These are phyloP conservation scores for Spinus olivaceus DNA, from an alignment of 2,797 vertebrate species.

Conservation along the genomic window DNA sequence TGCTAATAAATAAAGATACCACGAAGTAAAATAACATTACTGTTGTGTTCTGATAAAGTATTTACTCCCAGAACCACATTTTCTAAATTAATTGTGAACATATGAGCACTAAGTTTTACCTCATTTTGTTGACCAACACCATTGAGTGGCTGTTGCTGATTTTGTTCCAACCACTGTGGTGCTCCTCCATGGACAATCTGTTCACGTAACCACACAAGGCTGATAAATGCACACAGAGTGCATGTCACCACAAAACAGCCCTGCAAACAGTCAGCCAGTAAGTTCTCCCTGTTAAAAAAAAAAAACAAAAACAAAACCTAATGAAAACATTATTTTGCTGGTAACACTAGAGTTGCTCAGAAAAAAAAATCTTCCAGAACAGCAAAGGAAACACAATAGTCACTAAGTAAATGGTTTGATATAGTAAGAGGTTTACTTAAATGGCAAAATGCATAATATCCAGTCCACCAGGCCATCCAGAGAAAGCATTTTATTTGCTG, in stretches of 20 bases:
- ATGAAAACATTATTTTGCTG: neutral
- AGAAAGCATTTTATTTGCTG: neutral
- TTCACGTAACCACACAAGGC: constrained; percentile 96
- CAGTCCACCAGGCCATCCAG: neutral
- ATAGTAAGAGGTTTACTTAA: neutral
- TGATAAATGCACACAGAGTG: constrained; percentile 97
- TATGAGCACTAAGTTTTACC: constrained; percentile 70
- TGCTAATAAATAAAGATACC: neutral
- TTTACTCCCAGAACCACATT: neutral
- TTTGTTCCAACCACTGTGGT: constrained; percentile 96
- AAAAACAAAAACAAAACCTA: neutral
- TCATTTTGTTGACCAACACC: constrained; percentile 87
- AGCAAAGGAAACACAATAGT: neutral
- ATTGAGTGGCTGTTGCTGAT: constrained; percentile 86
- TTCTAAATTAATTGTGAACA: neutral
- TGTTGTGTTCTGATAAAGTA: neutral
- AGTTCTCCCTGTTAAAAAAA: constrained; percentile 86
- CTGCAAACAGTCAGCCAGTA: constrained; percentile 96
- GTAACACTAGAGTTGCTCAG: neutral
- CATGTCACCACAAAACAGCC: constrained; percentile 98
- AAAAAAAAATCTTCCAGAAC: neutral
- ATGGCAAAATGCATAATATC: neutral
- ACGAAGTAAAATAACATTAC: neutral
- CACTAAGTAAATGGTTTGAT: neutral
- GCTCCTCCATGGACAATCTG: constrained; percentile 98